phyloP scores from a whole-genome alignment of 2,113 vertebrate genomes.

The Ctenodactylus gundi region DNA sequence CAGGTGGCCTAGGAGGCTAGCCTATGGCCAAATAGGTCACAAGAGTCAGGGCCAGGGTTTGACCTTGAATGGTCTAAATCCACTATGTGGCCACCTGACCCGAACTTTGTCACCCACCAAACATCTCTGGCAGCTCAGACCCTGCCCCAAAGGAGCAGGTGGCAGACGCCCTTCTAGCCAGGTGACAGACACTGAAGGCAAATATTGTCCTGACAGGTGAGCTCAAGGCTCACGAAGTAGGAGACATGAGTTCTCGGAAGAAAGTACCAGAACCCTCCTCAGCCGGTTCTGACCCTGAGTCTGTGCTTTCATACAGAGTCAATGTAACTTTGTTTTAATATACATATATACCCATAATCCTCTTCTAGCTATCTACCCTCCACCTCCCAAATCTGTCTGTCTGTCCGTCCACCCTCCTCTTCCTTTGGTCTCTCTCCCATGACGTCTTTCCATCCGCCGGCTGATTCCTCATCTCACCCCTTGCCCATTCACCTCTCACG shows the following conservation, averaged over 20 bases:
- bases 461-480: background rate
- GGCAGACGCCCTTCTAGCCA: background rate
- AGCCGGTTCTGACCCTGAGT: background rate
- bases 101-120: background rate
- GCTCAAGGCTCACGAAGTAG: background rate
- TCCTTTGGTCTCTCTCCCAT: background rate
- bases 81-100: background rate
- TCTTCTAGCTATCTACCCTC: background rate
- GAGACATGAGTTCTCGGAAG: background rate
- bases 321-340: slow-evolving; percentile 1
- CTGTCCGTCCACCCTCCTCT: background rate
- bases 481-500: no score
- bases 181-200: background rate
- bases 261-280: background rate
- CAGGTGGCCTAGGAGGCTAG: background rate
- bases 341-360: no score
- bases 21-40: background rate
- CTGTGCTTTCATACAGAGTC: no score
- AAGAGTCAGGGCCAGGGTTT: background rate
- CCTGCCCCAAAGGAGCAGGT: background rate
- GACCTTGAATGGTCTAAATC: background rate
- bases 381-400: no score
- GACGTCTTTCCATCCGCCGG: background rate
- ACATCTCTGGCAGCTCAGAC: background rate
- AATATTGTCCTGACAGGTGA: background rate